Evolutionary conservation across 2,113 vertebrate species (phyloP).

Genomic region (Percopsis transmontana): DNA sequence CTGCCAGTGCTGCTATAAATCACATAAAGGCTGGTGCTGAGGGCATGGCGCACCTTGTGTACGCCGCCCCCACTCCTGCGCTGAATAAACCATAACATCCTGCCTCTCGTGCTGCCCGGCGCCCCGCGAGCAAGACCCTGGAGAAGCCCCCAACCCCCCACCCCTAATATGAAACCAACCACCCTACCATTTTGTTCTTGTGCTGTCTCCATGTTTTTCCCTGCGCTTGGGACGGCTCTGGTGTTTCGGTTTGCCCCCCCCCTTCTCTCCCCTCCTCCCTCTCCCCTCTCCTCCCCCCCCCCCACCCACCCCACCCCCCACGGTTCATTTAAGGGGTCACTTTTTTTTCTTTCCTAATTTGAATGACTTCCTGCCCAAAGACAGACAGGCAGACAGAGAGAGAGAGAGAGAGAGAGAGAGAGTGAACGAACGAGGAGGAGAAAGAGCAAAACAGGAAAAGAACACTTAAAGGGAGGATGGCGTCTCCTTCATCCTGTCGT

Average conservation of each 20-base stretch:
- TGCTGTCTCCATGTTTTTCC: slow-evolving; percentile 36
- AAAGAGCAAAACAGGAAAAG: slow-evolving; percentile 85
- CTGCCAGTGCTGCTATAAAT: slow-evolving; percentile 83
- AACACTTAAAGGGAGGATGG: slow-evolving; percentile 82
- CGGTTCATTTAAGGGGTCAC: slow-evolving; percentile 67
- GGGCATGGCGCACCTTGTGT: slow-evolving; percentile 86
- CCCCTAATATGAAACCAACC: slow-evolving; percentile 6
- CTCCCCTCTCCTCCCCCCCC: slow-evolving; percentile 37
- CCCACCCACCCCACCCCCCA: slow-evolving; percentile 46
- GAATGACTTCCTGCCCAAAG: slow-evolving; percentile 87
- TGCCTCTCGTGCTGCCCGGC: slow-evolving; percentile 79
- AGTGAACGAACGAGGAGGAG: slow-evolving; percentile 51
- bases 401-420: slow-evolving; percentile 24
- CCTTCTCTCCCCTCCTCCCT: slow-evolving; percentile 20
- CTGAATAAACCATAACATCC: slow-evolving; percentile 91
- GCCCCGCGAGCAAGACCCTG: slow-evolving; percentile 69
- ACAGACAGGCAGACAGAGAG: slow-evolving; percentile 75
- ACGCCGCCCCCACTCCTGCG: slow-evolving; percentile 78
- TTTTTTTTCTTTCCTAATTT: slow-evolving; percentile 68
- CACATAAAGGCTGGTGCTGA: slow-evolving; percentile 78
- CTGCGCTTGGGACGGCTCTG: too few relatives aligned
- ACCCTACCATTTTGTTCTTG: slow-evolving; percentile 20
- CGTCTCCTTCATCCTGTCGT: slow-evolving; percentile 91
- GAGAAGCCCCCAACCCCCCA: slow-evolving; percentile 41
- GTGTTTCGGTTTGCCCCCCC: slow-evolving; percentile 23